Evolutionary conservation across 2,888 invertebrate species (phyloP), one percentile per base, ranked within the genome.

Genomic region (Brachycybe producta): DNA sequence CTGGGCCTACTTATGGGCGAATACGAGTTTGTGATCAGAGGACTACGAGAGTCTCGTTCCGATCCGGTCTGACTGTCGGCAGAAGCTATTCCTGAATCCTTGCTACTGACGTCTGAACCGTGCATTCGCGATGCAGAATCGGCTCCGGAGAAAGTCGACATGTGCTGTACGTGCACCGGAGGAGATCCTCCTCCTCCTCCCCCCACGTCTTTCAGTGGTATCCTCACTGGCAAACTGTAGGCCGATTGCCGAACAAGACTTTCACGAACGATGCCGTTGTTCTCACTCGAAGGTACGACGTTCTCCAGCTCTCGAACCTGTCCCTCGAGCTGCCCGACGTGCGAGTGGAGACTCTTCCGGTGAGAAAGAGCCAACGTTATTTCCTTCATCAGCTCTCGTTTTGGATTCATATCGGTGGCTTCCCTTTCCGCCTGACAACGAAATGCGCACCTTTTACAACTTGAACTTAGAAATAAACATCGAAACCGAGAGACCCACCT

Each of bases 311-410:
- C 74, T 40, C 75, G 72, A 24, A 88, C 75, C 65, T 90, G 87
- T 55, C 75, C 77, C 64, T 90, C 87, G 56, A 90, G 70, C 56
- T 79, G 79, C 3, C 80, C 80, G 11, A 72, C 69, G 67, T 86
- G 84, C 46, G 79, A 79, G 61, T 86, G 84, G 49, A 92, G 70
- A 60, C 84, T 79, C 67, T 90, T 90, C 39, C 87, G 75, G 58
- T 87, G 83, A 5, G 82, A 77, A 57, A 90, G 68, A 4, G 86
- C 87, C 2, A 82, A 79, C 5, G 83, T 83, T 60, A 91, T 87
- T 70, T 91, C 90, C 62, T 82, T 81, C 52, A 90, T 68, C 57
- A 91, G 80, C 13, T n/a, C n/a, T n/a, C n/a, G n/a, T n/a, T n/a
- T n/a, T n/a, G 3, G 36, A 15, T 8, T 35, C 36, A 5, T 35